phyloP scores from a whole-genome alignment of 2,113 vertebrate genomes.

The Geococcyx californianus region DNA sequence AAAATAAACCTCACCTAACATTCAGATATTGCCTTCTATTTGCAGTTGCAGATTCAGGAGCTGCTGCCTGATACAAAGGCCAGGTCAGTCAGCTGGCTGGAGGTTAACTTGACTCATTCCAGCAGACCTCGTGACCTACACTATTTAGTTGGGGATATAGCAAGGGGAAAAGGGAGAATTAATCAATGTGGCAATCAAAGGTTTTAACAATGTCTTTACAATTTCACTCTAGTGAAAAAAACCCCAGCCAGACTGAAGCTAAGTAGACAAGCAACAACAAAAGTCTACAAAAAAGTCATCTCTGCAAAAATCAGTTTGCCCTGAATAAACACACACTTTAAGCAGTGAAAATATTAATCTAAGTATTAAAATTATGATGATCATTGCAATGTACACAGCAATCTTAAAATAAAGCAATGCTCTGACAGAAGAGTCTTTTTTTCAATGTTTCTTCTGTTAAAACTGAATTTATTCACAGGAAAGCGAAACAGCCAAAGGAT shows the following conservation, averaged over 20 bases:
- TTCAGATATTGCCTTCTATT: neutral
- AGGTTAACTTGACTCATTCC: neutral
- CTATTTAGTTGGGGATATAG: neutral
- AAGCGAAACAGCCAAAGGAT: neutral
- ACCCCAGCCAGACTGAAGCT: neutral
- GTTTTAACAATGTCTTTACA: neutral
- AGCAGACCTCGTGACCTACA: neutral
- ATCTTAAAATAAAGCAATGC: neutral
- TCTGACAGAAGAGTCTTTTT: neutral
- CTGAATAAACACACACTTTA: neutral
- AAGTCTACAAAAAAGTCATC: neutral
- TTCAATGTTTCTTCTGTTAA: neutral
- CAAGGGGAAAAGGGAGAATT: neutral
- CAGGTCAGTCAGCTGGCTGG: neutral
- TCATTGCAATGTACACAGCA: neutral
- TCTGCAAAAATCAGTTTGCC: neutral
- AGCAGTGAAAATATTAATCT: neutral
- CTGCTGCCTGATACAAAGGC: neutral
- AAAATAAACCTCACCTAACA: neutral
- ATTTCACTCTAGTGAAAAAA: neutral
- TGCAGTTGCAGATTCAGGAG: neutral
- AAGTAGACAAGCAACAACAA: neutral
- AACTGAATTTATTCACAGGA: neutral
- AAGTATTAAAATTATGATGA: neutral
- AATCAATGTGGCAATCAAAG: neutral